Conservation (phyloP, 2,797 vertebrate species). For the Esox lucius region DNA sequence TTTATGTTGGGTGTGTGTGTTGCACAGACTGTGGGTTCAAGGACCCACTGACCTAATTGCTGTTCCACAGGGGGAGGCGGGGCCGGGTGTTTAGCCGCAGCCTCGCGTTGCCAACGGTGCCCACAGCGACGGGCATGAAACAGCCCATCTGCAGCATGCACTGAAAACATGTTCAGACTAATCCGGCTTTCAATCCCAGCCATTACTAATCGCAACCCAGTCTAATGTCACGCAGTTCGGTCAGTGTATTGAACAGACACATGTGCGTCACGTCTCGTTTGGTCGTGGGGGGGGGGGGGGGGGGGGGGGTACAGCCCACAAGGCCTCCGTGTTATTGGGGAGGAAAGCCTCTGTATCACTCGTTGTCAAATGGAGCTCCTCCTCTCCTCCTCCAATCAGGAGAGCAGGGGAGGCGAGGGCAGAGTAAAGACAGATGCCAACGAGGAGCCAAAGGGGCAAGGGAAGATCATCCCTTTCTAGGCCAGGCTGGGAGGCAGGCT, state of each 20-base stretch:
- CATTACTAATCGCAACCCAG: slow-evolving; percentile 31
- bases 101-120: slow-evolving; percentile 32
- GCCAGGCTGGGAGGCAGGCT: neutral
- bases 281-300: no score
- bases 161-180: slow-evolving; percentile 45
- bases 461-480: slow-evolving; percentile 45
- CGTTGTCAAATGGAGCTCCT: slow-evolving; percentile 44
- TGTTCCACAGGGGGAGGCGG: slow-evolving; percentile 39
- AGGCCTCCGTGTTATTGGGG: slow-evolving; percentile 53
- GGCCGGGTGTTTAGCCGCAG: slow-evolving; percentile 56
- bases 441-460: slow-evolving; percentile 26
- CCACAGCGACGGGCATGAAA: neutral
- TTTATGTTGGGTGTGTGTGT: slow-evolving; percentile 42
- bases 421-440: slow-evolving; percentile 58
- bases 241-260: slow-evolving; percentile 37
- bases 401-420: slow-evolving; percentile 36
- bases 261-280: slow-evolving; percentile 30
- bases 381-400: slow-evolving; percentile 40
- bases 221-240: slow-evolving; percentile 13
- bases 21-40: slow-evolving; percentile 37
- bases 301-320: slow-evolving; percentile 49
- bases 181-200: neutral
- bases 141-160: slow-evolving; percentile 23
- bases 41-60: slow-evolving; percentile 49
- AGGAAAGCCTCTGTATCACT: slow-evolving; percentile 51